Evolutionary conservation across 2,797 vertebrate species (phyloP).

Genomic region (Miichthys miiuy): DNA sequence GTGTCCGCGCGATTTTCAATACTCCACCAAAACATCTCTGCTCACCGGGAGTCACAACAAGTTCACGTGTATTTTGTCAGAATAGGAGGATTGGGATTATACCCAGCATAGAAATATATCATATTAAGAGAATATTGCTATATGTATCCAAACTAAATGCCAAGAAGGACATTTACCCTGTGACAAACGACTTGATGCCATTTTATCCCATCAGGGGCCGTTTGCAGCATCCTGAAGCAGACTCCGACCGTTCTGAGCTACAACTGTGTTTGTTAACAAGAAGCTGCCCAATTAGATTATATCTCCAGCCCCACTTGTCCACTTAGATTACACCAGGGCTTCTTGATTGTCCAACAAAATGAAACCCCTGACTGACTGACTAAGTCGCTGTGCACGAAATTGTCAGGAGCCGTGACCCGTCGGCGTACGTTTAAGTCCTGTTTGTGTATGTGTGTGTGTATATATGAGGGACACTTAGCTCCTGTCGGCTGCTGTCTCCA

Average conservation of each 20-base stretch:
- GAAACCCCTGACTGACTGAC: constrained; percentile 6
- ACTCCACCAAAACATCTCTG: not conserved
- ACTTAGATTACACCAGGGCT: constrained; percentile 9
- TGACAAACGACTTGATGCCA: not conserved
- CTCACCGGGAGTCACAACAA: not conserved
- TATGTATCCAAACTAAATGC: not conserved
- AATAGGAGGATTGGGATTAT: not conserved
- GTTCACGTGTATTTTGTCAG: not conserved
- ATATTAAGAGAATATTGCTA: not conserved
- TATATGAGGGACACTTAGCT: constrained; percentile 20
- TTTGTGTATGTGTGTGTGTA: constrained; percentile 1
- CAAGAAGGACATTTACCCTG: not conserved
- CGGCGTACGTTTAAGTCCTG: constrained; percentile 24
- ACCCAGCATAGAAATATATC: not conserved
- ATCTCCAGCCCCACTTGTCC: constrained; percentile 30
- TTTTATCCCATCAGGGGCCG: not conserved
- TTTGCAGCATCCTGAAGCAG: not conserved
- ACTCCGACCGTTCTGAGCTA: not conserved
- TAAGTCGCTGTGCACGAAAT: constrained; percentile 15
- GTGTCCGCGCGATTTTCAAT: constrained; percentile 5
- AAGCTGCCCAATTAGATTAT: constrained; percentile 25
- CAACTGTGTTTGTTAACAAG: constrained; percentile 20
- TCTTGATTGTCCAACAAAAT: constrained; percentile 41
- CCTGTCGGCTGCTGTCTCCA: constrained; percentile 11
- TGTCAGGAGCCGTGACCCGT: constrained; percentile 40